phyloP scores from a whole-genome alignment of 2,113 vertebrate genomes.

The Hippocampus mohnikei region DNA sequence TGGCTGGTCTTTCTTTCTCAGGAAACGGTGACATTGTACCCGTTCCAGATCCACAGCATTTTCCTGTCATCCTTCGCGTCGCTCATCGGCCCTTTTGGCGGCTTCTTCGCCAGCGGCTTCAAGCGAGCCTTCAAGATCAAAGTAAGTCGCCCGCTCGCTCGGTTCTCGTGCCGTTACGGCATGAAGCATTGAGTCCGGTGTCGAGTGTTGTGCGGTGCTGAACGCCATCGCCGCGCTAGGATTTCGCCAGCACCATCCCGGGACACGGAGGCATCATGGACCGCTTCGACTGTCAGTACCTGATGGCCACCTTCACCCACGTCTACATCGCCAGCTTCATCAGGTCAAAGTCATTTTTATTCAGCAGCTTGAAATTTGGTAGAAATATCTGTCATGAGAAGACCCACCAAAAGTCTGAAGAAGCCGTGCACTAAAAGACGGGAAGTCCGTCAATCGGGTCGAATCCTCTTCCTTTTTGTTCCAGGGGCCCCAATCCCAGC shows the following conservation, averaged over 20 bases:
- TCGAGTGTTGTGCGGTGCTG: neutral
- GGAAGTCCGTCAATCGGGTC: neutral
- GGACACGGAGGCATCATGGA: constrained; percentile 98
- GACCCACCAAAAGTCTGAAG: neutral
- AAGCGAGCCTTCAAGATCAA: constrained; percentile 99
- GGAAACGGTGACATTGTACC: constrained; percentile 88
- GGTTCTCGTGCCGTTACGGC: neutral
- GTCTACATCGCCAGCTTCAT: constrained; percentile 97
- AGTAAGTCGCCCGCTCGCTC: constrained; percentile 43
- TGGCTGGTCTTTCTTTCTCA: constrained; percentile 29
- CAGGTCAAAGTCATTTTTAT: constrained; percentile 72
- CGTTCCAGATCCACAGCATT: constrained; percentile 94
- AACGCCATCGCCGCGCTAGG: constrained; percentile 62
- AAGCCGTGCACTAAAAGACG: neutral
- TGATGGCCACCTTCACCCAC: constrained; percentile 98
- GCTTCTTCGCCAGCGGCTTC: constrained; percentile 98
- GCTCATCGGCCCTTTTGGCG: constrained; percentile 93
- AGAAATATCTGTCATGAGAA: neutral
- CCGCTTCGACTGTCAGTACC: constrained; percentile 95
- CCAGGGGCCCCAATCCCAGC: constrained; percentile 93
- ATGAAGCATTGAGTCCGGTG: neutral
- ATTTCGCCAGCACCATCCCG: constrained; percentile 95
- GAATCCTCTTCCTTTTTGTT: constrained; percentile 2
- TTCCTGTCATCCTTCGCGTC: constrained; percentile 91
- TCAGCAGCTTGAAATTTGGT: neutral